Base-by-base conservation (phyloP, 2,113 vertebrate species). In the Mandrillus leucophaeus region DNA sequence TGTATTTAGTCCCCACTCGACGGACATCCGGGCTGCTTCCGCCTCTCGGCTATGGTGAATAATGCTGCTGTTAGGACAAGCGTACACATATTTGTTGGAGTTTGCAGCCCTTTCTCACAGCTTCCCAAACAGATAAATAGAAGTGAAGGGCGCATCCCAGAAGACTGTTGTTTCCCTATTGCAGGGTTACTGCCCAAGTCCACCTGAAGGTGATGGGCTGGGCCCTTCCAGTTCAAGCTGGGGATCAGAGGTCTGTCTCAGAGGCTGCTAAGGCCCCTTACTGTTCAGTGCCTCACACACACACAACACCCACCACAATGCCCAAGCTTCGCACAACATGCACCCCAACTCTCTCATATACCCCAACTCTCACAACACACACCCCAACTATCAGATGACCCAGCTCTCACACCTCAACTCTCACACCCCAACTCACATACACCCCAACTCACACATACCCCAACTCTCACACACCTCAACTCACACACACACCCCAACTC, bases 141-240 rank as follows among this genome's bases (percentile, higher is more conserved):
- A 40, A 48, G 4, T 38, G 70, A 35, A 4, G 0, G 1, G 59
- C 4, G 1, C 35, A 32, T 45, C 45, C 40, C 23, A 38, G 6
- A 84, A 64, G 13, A 50, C 11, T n/a, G 5, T 12, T 2, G 0
- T 40, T 40, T 25, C 11, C 3, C 3, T 25, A 7, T 13, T 9
- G 8, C 3, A 1, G 43, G 0, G 22, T 40, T 50, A 55, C 6
- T 35, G 23, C 22, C 27, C 52, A 76, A 23, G 10, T 40, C 52
- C 20, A 12, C 40, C 30, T 13, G 52, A 59, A 86, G 52, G 40
- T 40, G 48, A 57, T 17, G 35, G 57, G 2, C 48, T 18, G 12
- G 61, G 22, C n/a, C 55, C 23, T 48, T 22, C 30, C 23, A 12
- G 35, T 38, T 61, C 61, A 55, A 73, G n/a, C 27, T 38, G 23